Percentiles rank a stretch among this genome's conserved stretches.
These are phyloP conservation scores for Volucella inflata DNA, from an alignment of 2,888 invertebrate genomes.

Conservation along the genomic window DNA sequence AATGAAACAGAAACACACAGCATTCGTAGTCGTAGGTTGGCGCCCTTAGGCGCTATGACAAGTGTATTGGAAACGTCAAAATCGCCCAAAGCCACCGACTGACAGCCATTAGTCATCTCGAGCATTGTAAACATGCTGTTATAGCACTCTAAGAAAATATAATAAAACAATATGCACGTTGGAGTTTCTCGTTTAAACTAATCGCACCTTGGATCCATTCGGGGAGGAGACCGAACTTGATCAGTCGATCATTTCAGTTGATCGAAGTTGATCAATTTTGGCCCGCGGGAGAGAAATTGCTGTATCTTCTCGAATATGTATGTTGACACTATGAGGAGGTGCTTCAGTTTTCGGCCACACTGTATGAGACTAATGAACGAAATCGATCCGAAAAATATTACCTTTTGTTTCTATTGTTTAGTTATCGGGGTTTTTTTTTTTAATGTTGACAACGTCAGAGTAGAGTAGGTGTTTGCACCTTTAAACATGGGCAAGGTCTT, in stretches of 20 bases:
- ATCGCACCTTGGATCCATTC: slow-evolving; percentile 5
- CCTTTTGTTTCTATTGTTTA: slow-evolving; percentile 35
- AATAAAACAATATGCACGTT: slow-evolving; percentile 24
- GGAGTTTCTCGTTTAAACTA: slow-evolving; percentile 43
- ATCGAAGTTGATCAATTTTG: background rate
- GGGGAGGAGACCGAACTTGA: slow-evolving; percentile 6
- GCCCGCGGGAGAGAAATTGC: slow-evolving; percentile 69
- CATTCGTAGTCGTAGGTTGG: background rate
- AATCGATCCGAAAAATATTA: slow-evolving; percentile 49
- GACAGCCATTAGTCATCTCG: slow-evolving; percentile 67
- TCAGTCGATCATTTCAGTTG: background rate
- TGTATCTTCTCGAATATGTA: slow-evolving; percentile 39
- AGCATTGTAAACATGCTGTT: slow-evolving; percentile 60
- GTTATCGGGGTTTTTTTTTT: background rate
- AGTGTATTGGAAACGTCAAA: slow-evolving; percentile 58
- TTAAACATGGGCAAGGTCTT: slow-evolving; percentile 40
- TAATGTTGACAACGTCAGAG: slow-evolving; percentile 15
- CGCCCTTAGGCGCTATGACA: slow-evolving; percentile 24
- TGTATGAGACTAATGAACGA: slow-evolving; percentile 43
- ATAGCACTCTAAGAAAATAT: slow-evolving; percentile 37
- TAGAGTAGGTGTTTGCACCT: slow-evolving; percentile 44
- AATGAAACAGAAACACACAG: background rate
- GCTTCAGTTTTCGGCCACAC: slow-evolving; percentile 24
- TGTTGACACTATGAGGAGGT: slow-evolving; percentile 53
- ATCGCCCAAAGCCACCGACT: slow-evolving; percentile 56